Base-by-base conservation (phyloP, 2,888 invertebrate species). In the Chesias legatella region DNA sequence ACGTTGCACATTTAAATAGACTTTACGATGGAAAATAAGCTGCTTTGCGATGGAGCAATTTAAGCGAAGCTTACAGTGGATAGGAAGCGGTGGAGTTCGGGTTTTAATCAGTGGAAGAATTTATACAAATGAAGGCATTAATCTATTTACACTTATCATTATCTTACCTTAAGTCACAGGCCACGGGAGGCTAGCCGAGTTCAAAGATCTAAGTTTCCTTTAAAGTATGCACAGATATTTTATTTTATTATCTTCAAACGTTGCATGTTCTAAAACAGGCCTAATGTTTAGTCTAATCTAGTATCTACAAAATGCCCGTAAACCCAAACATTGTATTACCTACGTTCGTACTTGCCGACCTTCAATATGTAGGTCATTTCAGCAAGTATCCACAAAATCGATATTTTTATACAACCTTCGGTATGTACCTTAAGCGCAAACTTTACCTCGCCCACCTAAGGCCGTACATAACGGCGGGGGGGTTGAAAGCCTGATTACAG, bases 361-460 rank as follows among this genome's bases (percentile, higher is more conserved):
- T 38, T 43, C 23, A 33, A 22, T 13, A 37, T 8, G 21, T 5
- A n/a, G 13, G 41, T 35, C 34, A 38, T 17, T 37, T 27, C 43
- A 33, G 35, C 28, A 22, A n/a, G 26, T 7, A 8, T 22, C 8
- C 23, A n/a, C n/a, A 26, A 24, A 46, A 42, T 46, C 46, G 10
- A 42, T 46, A 20, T 32, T 41, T 40, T 41, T 41, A 40, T 36
- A 51, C 23, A 48, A 31, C 17, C 21, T 31, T 3, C 25, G 24
- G 27, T 39, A 33, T 21, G 29, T 41, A 41, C 40, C 34, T 44
- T 33, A 37, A 46, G 40, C 33, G 43, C 41, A 35, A 56, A 59
- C 56, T 58, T 54, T 45, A 55, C 60, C 58, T 63, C 57, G 54
- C 58, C 61, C 73, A 82, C 79, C 80, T 79, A 79, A 77, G 73